A percentile compares a stretch with the other conserved stretches of the same genome.
Conservation (phyloP, 2,113 vertebrate species). For the Lathamus discolor region DNA sequence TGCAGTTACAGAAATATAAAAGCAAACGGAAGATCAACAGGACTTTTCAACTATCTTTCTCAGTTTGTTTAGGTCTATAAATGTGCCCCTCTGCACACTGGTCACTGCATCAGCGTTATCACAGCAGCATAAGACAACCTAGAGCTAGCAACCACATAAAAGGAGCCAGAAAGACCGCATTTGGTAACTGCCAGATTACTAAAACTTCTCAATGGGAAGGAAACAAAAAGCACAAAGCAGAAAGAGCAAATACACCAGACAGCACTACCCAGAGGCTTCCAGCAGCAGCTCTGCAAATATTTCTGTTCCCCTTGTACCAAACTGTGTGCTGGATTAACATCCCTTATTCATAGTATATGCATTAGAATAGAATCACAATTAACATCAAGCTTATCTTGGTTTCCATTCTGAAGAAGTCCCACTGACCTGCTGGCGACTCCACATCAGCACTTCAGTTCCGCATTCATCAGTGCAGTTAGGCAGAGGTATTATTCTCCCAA, state of each 20-base stretch:
- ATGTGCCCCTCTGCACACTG: background rate
- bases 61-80: background rate
- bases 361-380: background rate
- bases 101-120: background rate
- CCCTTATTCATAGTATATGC: background rate
- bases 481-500: background rate
- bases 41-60: background rate
- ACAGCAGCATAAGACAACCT: background rate
- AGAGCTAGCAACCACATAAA: background rate
- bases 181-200: background rate
- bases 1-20: background rate
- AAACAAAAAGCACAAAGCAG: background rate
- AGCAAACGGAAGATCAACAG: background rate
- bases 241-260: background rate
- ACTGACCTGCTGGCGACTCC: background rate
- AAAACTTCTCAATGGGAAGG: background rate
- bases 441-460: accelerated
- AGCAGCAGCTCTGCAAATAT: background rate
- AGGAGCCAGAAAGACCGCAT: background rate
- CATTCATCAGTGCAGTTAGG: background rate
- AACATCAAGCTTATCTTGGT: background rate
- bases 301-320: background rate
- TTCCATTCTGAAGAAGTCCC: background rate
- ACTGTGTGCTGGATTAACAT: background rate
- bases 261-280: background rate